Conservation (phyloP, 2,797 vertebrate genomes). For the Brachyalestes nurse region DNA sequence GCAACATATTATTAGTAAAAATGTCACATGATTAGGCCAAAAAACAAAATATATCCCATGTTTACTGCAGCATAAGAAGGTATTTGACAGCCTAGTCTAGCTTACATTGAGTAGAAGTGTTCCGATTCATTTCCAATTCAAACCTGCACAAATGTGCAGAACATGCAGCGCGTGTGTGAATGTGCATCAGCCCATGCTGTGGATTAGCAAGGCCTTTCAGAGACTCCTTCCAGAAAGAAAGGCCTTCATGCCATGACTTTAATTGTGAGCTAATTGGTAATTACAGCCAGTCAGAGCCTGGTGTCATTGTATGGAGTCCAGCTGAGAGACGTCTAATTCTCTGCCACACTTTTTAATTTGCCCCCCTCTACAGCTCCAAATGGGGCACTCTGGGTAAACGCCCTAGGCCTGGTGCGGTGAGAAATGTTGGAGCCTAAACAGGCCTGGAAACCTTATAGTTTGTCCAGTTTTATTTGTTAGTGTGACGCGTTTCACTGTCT, state of each 20-base stretch:
- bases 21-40: no score
- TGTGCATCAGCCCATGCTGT: neutral
- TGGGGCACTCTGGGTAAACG: neutral
- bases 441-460: neutral
- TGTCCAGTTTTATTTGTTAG: neutral
- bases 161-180: neutral
- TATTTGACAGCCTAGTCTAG: no score
- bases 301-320: neutral
- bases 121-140: no score
- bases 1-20: no score
- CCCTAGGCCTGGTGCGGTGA: neutral
- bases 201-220: neutral
- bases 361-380: neutral
- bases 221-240: neutral
- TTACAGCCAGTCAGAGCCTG: neutral
- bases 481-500: no score
- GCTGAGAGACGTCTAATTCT: neutral
- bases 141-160: no score
- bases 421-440: neutral
- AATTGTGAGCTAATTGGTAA: slow-evolving; percentile 1
- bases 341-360: neutral
- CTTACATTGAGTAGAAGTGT: no score
- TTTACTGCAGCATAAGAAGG: no score
- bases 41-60: no score
- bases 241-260: neutral